Evolutionary conservation across 1,140 invertebrate species (phyloP).

Genomic region (Drosophila orena): DNA sequence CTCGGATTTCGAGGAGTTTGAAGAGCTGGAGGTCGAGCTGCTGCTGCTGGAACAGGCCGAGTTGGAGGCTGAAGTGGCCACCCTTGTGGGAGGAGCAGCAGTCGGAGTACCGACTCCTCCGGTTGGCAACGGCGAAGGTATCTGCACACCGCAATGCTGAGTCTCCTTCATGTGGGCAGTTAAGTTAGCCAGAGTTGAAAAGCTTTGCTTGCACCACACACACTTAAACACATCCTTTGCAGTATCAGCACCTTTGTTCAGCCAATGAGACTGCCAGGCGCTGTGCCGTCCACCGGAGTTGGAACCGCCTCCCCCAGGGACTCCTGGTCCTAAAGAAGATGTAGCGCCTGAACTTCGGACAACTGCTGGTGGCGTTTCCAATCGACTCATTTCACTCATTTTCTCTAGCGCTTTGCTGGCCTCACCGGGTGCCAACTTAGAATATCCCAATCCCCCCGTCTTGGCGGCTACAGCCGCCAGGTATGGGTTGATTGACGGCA

Average conservation of each 20-base stretch:
- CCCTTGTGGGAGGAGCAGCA: slow-evolving; percentile 8
- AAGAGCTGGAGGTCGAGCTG: slow-evolving; percentile 87
- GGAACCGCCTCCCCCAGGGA: slow-evolving; percentile 47
- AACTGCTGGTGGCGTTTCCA: slow-evolving; percentile 77
- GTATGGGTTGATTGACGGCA: slow-evolving; percentile 92
- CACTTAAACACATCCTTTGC: slow-evolving; percentile 97
- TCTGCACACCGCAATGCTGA: slow-evolving; percentile 94
- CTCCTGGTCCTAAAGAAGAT: slow-evolving; percentile 63
- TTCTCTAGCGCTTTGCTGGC: slow-evolving; percentile 94
- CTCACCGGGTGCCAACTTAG: slow-evolving; percentile 89
- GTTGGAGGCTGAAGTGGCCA: slow-evolving; percentile 85
- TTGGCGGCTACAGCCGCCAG: slow-evolving; percentile 90
- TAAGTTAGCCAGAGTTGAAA: slow-evolving; percentile 94
- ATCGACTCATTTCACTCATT: slow-evolving; percentile 95
- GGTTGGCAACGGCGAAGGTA: slow-evolving; percentile 85
- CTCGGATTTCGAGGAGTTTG: slow-evolving; percentile 89
- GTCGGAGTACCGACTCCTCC: not conserved
- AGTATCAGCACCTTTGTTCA: slow-evolving; percentile 96
- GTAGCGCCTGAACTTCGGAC: slow-evolving; percentile 34
- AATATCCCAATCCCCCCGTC: slow-evolving; percentile 85
- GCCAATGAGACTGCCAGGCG: slow-evolving; percentile 97
- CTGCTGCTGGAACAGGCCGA: slow-evolving; percentile 85
- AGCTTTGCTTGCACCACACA: slow-evolving; percentile 98
- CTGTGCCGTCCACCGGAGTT: slow-evolving; percentile 89
- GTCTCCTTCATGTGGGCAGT: slow-evolving; percentile 98